Evolutionary conservation across 2,888 invertebrate genomes (phyloP).

Genomic region (Coremacera marginata): DNA sequence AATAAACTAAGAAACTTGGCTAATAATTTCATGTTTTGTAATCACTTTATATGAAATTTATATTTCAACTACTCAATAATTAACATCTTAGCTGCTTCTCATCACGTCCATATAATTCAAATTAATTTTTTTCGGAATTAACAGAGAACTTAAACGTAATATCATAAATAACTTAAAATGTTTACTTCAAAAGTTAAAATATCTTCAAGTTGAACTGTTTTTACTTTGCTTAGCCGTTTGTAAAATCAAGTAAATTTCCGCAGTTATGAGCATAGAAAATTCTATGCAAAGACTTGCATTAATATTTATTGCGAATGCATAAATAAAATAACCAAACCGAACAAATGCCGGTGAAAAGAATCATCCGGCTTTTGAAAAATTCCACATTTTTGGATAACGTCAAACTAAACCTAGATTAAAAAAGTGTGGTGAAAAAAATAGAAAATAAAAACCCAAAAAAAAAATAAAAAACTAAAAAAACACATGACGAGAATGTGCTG

Average conservation of each 20-base stretch:
- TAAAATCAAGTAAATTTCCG: not conserved
- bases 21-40: too few species aligned
- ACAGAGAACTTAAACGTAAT: too few species aligned
- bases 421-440: not conserved
- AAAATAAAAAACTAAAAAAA: not conserved
- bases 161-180: too few species aligned
- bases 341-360: not conserved
- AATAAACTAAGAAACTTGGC: too few species aligned
- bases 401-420: slow-evolving; percentile 18
- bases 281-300: not conserved
- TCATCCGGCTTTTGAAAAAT: slow-evolving; percentile 10
- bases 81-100: too few species aligned
- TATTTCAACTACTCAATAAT: too few species aligned
- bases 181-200: too few species aligned
- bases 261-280: not conserved
- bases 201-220: too few species aligned
- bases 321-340: not conserved
- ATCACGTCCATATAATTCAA: too few species aligned
- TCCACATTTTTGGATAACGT: not conserved
- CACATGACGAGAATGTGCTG: not conserved
- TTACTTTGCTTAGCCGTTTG: not conserved
- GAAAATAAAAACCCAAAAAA: too few species aligned
- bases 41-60: too few species aligned
- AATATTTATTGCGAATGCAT: not conserved
- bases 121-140: too few species aligned